Evolutionary conservation across 1,140 invertebrate genomes (phyloP).

Genomic region (Drosophila aff.): DNA sequence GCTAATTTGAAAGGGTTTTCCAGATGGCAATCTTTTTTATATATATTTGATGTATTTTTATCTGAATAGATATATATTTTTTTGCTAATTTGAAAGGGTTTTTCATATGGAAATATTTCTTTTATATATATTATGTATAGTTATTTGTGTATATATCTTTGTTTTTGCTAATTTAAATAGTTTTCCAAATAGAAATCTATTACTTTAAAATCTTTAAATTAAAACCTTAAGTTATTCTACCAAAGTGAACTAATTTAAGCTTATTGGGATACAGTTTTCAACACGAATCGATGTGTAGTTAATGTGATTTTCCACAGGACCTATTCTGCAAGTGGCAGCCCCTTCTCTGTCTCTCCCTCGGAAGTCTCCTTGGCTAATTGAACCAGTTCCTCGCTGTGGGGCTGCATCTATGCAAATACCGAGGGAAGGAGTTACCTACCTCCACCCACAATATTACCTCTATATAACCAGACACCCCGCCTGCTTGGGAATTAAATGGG

Average conservation of each 20-base stretch:
- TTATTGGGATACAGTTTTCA: neutral
- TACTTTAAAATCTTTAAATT: neutral
- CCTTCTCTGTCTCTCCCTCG: neutral
- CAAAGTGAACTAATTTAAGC: neutral
- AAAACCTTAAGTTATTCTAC: neutral
- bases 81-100: too few relatives aligned
- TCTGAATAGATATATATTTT: neutral
- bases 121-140: too few relatives aligned
- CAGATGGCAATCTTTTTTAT: neutral
- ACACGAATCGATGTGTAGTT: slow-evolving; percentile 2
- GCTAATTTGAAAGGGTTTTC: neutral
- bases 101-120: too few relatives aligned
- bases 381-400: slow-evolving; percentile 16
- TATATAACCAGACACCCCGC: neutral
- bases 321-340: neutral
- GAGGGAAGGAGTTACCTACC: neutral
- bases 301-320: neutral
- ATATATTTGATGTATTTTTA: neutral
- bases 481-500: neutral
- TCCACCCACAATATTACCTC: neutral
- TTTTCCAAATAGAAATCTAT: too few relatives aligned
- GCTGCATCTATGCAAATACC: slow-evolving; percentile 38
- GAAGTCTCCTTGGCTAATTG: slow-evolving; percentile 29
- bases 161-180: too few relatives aligned
- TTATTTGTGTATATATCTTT: neutral